Evolutionary conservation across 2,113 vertebrate species (phyloP).

Genomic region (Oreochromis aureus): DNA sequence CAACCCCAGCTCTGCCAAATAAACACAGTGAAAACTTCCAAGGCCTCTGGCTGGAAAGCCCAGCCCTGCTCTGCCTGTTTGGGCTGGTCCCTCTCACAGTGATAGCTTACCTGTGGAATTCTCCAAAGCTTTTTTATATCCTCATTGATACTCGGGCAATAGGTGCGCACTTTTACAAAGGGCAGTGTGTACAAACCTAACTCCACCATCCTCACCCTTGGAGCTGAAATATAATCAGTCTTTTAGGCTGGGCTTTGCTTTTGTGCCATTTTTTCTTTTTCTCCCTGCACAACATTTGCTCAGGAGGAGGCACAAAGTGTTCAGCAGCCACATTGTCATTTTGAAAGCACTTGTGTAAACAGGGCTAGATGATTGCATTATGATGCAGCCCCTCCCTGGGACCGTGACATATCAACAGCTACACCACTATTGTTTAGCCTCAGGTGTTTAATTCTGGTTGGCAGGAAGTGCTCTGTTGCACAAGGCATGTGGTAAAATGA

Average conservation of each 20-base stretch:
- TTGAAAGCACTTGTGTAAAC: constrained; percentile 65
- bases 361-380: constrained; percentile 39
- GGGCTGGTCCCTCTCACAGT: constrained; percentile 69
- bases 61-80: constrained; percentile 74
- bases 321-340: constrained; percentile 53
- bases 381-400: constrained; percentile 47
- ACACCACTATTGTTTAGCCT: constrained; percentile 54
- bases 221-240: constrained; percentile 63
- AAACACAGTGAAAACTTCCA: constrained; percentile 65
- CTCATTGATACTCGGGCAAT: constrained; percentile 55
- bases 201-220: constrained; percentile 27
- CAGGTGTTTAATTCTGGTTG: constrained; percentile 56
- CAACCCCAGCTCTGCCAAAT: constrained; percentile 58
- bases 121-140: constrained; percentile 69
- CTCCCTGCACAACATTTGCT: constrained; percentile 14
- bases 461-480: constrained; percentile 51
- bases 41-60: constrained; percentile 71
- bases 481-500: constrained; percentile 41
- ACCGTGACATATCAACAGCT: constrained; percentile 38
- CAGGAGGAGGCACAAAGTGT: constrained; percentile 40
- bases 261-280: constrained; percentile 18
- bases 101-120: constrained; percentile 83
- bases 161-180: constrained; percentile 64
- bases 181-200: constrained; percentile 65
- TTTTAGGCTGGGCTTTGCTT: constrained; percentile 45